Base-by-base conservation (phyloP, 1,140 invertebrate species). In the Penaeus vannamei region DNA sequence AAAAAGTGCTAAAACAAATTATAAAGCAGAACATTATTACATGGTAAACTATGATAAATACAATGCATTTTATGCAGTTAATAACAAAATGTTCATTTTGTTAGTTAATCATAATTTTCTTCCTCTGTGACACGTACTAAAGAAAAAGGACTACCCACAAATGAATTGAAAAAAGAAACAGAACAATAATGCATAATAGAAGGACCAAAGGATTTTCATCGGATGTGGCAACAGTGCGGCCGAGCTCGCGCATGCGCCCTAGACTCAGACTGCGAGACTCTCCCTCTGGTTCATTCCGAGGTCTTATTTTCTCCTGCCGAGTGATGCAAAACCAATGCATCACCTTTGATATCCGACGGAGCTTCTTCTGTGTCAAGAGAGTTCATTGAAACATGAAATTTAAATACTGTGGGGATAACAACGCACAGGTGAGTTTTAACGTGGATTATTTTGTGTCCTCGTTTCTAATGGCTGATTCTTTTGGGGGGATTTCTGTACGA, bases 351-450 rank as follows among this genome's bases (percentile, higher is more conserved):
- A 89, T 89, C 60, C 87, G 87, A 89, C 87, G 87, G 82, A 84
- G 69, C 82, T 89, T 84, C 53, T 84, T 89, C 87, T 89, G 87
- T 89, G 86, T 87, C 79, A 79, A 86, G 82, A 77, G 60, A 81
- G 86, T 88, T 61, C 61, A 86, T 89, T 89, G 87, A 91, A 91
- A 91, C 90, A 91, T 91, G 90, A 91, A 91, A 91, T 88, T 91
- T 88, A 91, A 91, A 86, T 89, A 91, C 83, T 89, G 82, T 83
- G 87, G 90, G 29, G 79, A 86, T 82, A 91, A 91, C 87, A 89
- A 87, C 87, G 87, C 84, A 86, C 90, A 91, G 90, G 90, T 91
- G 85, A 82, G 83, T 53, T n/a, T 60, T 26, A 69, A 22, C 2
- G 22, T 42, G 60, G 36, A 42, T 22, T 26, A 36, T 60, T 26